Percentiles rank a stretch among this genome's conserved stretches.
Conservation (phyloP, 2,888 invertebrate species). For the Drosophila mulleri region DNA sequence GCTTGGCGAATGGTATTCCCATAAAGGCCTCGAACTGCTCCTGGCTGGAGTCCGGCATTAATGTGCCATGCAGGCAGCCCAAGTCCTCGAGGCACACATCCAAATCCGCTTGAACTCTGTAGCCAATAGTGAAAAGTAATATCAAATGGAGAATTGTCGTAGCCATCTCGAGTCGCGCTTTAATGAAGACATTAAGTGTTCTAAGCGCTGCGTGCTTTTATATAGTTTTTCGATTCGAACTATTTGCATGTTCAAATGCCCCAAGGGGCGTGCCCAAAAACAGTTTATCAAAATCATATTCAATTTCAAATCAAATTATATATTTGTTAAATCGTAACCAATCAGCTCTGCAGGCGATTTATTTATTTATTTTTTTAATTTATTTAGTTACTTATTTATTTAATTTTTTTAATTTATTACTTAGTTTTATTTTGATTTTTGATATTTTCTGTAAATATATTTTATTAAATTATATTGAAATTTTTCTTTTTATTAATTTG, state of each 20-base stretch:
- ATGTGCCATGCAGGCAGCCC: constrained; percentile 76
- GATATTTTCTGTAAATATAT: too few species aligned
- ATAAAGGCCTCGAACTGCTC: constrained; percentile 82
- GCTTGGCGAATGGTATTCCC: constrained; percentile 83
- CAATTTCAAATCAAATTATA: not conserved
- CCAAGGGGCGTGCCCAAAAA: not conserved
- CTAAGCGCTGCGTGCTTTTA: constrained; percentile 17
- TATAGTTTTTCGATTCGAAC: not conserved
- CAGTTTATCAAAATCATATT: not conserved
- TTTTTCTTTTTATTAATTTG: too few species aligned
- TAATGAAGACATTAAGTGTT: not conserved
- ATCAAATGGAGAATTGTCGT: not conserved
- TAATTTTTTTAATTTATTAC: too few species aligned
- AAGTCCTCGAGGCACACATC: constrained; percentile 71
- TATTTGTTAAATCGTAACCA: not conserved
- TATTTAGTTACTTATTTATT: too few species aligned
- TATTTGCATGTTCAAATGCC: constrained; percentile 23
- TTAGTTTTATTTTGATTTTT: too few species aligned
- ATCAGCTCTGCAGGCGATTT: not conserved
- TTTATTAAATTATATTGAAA: too few species aligned
- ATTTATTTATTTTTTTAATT: too few species aligned
- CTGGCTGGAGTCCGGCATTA: constrained; percentile 71
- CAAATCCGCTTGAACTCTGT: constrained; percentile 28
- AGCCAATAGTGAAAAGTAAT: not conserved
- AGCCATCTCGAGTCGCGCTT: constrained; percentile 14